A percentile compares a stretch with the other conserved stretches of the same genome.
phyloP scores from a whole-genome alignment of 2,797 vertebrate species.

The Takifugu ocellatus region DNA sequence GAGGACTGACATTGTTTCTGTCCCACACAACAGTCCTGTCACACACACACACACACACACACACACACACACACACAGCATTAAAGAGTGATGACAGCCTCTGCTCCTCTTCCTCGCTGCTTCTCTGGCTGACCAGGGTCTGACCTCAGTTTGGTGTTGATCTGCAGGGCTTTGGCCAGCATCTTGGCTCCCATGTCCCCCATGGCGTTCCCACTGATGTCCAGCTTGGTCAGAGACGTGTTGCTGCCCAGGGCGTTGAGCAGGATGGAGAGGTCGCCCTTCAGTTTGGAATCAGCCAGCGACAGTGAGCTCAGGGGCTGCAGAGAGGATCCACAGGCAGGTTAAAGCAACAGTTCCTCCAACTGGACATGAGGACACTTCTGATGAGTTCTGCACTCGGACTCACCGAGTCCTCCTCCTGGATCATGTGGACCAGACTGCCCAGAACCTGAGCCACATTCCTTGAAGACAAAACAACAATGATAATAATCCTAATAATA shows the following conservation, averaged over 20 bases:
- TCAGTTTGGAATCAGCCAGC: conserved; percentile 92
- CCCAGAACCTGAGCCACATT: conserved; percentile 90
- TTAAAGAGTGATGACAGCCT: too few species aligned
- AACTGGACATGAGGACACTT: too few species aligned
- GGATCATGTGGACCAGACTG: conserved; percentile 95
- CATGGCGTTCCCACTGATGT: conserved; percentile 96
- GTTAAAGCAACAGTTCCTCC: background rate
- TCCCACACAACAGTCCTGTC: conserved; percentile 93
- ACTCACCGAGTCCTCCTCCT: conserved; percentile 97
- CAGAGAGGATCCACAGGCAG: background rate
- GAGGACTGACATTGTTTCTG: conserved; percentile 88
- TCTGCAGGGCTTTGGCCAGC: conserved; percentile 94
- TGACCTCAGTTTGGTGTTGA: conserved; percentile 97
- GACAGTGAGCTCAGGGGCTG: conserved; percentile 92
- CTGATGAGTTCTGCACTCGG: too few species aligned
- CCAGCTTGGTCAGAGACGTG: conserved; percentile 87
- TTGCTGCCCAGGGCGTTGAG: conserved; percentile 96
- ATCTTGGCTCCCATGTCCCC: conserved; percentile 98
- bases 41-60: background rate
- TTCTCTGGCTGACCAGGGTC: background rate
- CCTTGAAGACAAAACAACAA: conserved; percentile 58
- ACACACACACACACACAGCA: too few species aligned
- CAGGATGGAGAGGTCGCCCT: conserved; percentile 88
- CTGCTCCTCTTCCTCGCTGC: too few species aligned
- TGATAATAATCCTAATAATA: background rate